Evolutionary conservation across 1,140 invertebrate genomes (phyloP), one percentile per base, ranked within the genome.

Genomic region (Metopolophium dirhodum): DNA sequence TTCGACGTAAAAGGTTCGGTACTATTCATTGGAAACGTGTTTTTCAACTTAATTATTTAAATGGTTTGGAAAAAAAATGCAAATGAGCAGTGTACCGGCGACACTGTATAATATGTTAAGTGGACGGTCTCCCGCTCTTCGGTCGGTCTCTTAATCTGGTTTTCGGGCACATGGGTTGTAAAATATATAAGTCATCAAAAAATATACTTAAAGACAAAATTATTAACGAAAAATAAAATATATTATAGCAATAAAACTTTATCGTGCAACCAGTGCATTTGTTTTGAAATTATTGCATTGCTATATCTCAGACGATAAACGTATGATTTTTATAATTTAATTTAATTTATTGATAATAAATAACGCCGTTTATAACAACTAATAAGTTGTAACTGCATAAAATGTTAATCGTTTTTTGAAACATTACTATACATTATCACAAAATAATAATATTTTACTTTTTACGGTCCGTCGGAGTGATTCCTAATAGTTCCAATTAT

Each of bases 21-120:
- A 47, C 22, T 37, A 90, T 54, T 61, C 51, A 37, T 61, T 54
- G 51, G 54, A 90, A 90, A 90, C 89, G 89, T 90, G 89, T 90
- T 90, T 90, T 90, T 90, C 89, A 47, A 90, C 37, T 90, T 90
- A 90, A 90, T 90, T 90, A 90, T 90, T 90, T 90, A 90, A 90
- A 90, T 90, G 89, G 11, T 90, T 35, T 49, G 86, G 47, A n/a
- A 35, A 41, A 86, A 49, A 87, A 51, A 87, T 87, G 86, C 45
- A 87, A 87, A 87, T 87, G 45, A 87, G 86, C 20, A 18, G 22
- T 26, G 41, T 14, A 51, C 45, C 86, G 7, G 20, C 30, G 86
- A 87, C 45, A 35, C 14, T 11, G 30, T n/a, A 85, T 23, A 9
- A 49, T 47, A 86, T 86, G 45, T 51, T 87, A 87, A 87, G 86